Conservation (phyloP, 2,797 vertebrate genomes). For the Clarias platycephalus region DNA sequence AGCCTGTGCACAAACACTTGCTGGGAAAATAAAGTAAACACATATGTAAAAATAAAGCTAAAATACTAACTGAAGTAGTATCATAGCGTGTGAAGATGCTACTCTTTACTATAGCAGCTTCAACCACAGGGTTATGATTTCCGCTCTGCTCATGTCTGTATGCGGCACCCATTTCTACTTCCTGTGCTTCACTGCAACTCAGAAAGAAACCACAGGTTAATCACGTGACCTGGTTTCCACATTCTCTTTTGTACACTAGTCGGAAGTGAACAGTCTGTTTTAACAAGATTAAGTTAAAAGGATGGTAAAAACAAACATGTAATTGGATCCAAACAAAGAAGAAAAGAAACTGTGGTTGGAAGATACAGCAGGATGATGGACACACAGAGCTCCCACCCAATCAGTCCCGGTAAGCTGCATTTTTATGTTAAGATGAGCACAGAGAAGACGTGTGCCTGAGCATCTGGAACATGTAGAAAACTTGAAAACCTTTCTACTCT, state of each 20-base stretch:
- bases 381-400: constrained; percentile 34
- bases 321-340: constrained; percentile 59
- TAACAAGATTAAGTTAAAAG: constrained; percentile 22
- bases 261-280: constrained; percentile 27
- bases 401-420: constrained; percentile 33
- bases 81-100: background rate
- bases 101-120: constrained; percentile 27
- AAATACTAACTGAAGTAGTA: constrained; percentile 26
- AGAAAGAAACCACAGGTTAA: constrained; percentile 59
- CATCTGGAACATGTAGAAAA: no score
- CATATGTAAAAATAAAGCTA: background rate
- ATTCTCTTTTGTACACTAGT: constrained; percentile 16
- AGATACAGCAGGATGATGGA: constrained; percentile 60
- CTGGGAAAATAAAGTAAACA: background rate
- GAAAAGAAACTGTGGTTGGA: constrained; percentile 40
- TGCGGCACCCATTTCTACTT: constrained; percentile 46
- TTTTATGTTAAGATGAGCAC: background rate
- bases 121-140: constrained; percentile 24
- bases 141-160: constrained; percentile 17
- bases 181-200: constrained; percentile 58
- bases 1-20: no score
- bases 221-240: constrained; percentile 61
- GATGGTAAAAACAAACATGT: constrained; percentile 7
- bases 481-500: background rate
- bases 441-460: background rate